phyloP scores from a whole-genome alignment of 2,888 invertebrate genomes.

The Acronicta psi region DNA sequence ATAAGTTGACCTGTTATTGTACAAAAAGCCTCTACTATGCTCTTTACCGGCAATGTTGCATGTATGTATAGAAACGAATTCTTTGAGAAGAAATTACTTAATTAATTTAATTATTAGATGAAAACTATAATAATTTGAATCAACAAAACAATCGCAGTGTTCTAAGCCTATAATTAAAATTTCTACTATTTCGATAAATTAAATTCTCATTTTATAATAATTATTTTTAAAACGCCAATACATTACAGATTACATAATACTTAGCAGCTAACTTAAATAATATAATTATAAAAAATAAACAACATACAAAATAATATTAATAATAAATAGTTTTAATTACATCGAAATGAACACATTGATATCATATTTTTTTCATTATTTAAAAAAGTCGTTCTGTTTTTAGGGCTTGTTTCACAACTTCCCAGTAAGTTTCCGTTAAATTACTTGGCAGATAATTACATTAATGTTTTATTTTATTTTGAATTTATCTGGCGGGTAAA shows the following conservation, averaged over 20 bases:
- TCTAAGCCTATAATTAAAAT: slow-evolving; percentile 26
- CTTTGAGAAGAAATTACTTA: too few relatives aligned
- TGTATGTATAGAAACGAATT: too few relatives aligned
- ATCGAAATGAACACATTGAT: slow-evolving; percentile 58
- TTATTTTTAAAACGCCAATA: slow-evolving; percentile 46
- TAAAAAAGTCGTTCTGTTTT: slow-evolving; percentile 8
- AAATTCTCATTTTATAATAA: slow-evolving; percentile 14
- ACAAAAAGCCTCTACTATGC: too few relatives aligned
- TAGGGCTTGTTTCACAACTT: too few relatives aligned
- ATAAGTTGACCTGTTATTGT: too few relatives aligned
- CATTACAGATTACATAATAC: slow-evolving; percentile 52
- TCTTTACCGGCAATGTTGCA: too few relatives aligned
- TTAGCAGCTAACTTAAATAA: slow-evolving; percentile 48
- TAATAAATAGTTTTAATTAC: slow-evolving; percentile 59
- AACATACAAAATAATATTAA: slow-evolving; percentile 54
- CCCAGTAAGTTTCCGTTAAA: too few relatives aligned
- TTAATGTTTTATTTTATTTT: too few relatives aligned
- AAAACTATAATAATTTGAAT: too few relatives aligned
- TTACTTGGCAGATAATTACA: too few relatives aligned
- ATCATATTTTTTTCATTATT: slow-evolving; percentile 27
- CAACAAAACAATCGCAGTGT: background rate
- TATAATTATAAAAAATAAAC: slow-evolving; percentile 51
- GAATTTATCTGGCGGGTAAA: too few relatives aligned
- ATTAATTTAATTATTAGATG: too few relatives aligned
- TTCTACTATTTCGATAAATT: slow-evolving; percentile 46